These are phyloP conservation scores for Holothuria scabra DNA, from an alignment of 53 echinoderm and acorn worm species.

Conservation along the genomic window DNA sequence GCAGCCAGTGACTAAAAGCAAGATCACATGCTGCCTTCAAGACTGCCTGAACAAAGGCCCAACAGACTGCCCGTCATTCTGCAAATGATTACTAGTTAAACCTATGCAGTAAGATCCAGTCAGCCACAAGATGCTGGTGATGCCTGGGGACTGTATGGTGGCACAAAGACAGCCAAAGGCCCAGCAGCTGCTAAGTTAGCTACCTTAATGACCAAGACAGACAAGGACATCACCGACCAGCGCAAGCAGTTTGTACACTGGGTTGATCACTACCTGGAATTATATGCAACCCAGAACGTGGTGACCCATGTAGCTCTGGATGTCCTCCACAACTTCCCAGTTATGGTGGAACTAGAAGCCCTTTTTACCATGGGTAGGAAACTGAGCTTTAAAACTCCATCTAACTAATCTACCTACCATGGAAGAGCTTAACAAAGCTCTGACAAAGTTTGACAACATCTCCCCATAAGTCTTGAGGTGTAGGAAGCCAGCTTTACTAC, in stretches of 20 bases:
- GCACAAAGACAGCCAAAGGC: slow-evolving; percentile 50
- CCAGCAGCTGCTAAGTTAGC: slow-evolving; percentile 44
- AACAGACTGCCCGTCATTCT: slow-evolving; percentile 29
- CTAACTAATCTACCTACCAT: too few relatives aligned
- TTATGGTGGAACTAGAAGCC: too few relatives aligned
- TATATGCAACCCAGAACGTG: too few relatives aligned
- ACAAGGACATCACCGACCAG: slow-evolving; percentile 38
- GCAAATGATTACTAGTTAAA: slow-evolving; percentile 52
- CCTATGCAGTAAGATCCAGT: slow-evolving; percentile 18
- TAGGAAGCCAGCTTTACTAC: too few relatives aligned
- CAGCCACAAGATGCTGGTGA: slow-evolving; percentile 33
- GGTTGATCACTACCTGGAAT: too few relatives aligned
- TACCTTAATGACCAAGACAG: slow-evolving; percentile 36
- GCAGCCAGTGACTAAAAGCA: too few relatives aligned
- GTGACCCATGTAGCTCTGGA: too few relatives aligned
- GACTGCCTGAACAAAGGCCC: slow-evolving; percentile 11
- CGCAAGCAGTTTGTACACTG: too few relatives aligned
- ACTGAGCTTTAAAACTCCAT: too few relatives aligned
- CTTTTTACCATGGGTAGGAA: too few relatives aligned
- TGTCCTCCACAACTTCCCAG: too few relatives aligned
- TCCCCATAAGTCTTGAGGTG: not conserved
- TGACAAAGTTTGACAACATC: slow-evolving; percentile 32
- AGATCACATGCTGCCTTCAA: too few relatives aligned
- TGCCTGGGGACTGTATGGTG: slow-evolving; percentile 42
- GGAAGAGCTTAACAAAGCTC: slow-evolving; percentile 3